These are phyloP conservation scores for Aselliscus stoliczkanus DNA, from an alignment of 2,797 vertebrate species.

Conservation along the genomic window DNA sequence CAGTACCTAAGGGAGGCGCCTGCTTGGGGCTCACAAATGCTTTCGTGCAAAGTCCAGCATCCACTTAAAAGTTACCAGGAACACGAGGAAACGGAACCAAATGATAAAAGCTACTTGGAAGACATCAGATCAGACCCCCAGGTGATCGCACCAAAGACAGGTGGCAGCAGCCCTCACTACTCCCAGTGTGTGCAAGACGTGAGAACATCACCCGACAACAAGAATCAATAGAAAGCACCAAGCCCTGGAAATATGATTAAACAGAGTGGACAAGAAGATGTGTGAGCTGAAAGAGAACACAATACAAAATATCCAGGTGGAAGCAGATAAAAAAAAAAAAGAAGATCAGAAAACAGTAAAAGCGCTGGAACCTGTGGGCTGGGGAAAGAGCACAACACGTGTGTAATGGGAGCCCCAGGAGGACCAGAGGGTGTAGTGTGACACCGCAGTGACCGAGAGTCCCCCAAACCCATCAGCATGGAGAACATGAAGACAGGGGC, in stretches of 20 bases:
- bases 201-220: neutral
- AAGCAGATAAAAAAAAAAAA: neutral
- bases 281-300: neutral
- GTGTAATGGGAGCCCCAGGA: neutral
- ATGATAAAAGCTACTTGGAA: neutral
- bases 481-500: fast-evolving
- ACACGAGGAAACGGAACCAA: neutral
- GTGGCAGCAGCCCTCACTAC: neutral
- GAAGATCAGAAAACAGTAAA: neutral
- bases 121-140: neutral
- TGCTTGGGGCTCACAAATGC: neutral
- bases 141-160: fast-evolving
- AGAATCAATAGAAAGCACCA: neutral
- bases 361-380: fast-evolving
- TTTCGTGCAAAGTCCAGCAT: neutral
- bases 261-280: neutral
- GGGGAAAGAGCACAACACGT: fast-evolving
- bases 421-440: neutral
- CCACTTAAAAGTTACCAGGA: neutral
- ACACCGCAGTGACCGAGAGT: fast-evolving
- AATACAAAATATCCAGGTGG: neutral
- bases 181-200: neutral
- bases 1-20: fast-evolving
- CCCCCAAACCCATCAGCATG: fast-evolving
- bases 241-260: neutral